Percentiles rank a stretch among this genome's conserved stretches.
Conservation (phyloP, 2,113 vertebrate species). For the Microcebus lehilahytsara region DNA sequence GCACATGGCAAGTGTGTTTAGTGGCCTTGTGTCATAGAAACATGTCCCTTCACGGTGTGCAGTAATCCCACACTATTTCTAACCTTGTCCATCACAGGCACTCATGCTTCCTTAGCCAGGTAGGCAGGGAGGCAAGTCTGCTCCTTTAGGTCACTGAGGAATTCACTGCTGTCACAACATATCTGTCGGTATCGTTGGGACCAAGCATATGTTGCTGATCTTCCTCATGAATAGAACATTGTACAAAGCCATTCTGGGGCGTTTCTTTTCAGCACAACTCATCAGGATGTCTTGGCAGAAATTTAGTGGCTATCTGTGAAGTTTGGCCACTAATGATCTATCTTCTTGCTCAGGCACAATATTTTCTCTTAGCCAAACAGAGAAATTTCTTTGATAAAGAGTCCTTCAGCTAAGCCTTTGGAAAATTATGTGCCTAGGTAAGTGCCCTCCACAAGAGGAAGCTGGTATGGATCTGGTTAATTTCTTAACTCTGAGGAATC, state of each 20-base stretch:
- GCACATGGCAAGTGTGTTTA: not conserved
- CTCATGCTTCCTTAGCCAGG: not conserved
- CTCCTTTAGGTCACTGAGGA: not conserved
- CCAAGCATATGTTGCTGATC: not conserved
- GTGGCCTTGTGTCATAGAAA: not conserved
- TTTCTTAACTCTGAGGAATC: constrained; percentile 43
- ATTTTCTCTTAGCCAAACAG: constrained; percentile 32
- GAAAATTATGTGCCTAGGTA: constrained; percentile 27
- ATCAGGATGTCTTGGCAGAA: constrained; percentile 59
- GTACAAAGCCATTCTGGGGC: constrained; percentile 37
- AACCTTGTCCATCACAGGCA: not conserved
- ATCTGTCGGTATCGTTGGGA: not conserved
- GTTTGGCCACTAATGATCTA: constrained; percentile 51
- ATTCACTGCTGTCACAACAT: not conserved
- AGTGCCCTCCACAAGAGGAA: constrained; percentile 28
- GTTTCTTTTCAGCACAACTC: constrained; percentile 8
- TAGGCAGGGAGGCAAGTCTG: not conserved
- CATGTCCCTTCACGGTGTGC: not conserved
- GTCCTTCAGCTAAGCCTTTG: constrained; percentile 32
- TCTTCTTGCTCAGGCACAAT: constrained; percentile 60
- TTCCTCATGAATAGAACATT: constrained; percentile 17
- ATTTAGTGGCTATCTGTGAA: constrained; percentile 55
- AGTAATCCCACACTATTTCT: not conserved
- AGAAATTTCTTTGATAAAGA: constrained; percentile 40
- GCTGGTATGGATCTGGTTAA: constrained; percentile 44